Evolutionary conservation across 2,113 vertebrate species (phyloP).

Genomic region (Hyla sarda): DNA sequence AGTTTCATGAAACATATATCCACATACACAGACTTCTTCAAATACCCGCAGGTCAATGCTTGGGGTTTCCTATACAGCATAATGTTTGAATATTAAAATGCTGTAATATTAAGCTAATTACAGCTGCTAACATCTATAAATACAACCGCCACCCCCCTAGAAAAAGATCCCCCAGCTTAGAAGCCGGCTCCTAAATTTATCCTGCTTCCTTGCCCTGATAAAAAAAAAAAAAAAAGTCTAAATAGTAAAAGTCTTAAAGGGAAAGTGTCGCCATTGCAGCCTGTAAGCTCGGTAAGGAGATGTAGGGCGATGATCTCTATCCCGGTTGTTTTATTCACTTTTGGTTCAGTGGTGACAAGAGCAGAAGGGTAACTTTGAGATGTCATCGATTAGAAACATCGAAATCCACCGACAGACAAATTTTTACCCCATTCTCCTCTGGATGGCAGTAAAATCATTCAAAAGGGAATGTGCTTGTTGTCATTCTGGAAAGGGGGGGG

Average conservation of each 20-base stretch:
- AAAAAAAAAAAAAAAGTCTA: background rate
- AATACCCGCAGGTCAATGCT: conserved; percentile 46
- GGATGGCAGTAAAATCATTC: conserved; percentile 51
- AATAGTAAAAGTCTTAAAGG: background rate
- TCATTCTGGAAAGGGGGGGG: background rate
- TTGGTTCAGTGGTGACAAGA: background rate
- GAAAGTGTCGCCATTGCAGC: background rate
- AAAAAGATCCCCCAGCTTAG: background rate
- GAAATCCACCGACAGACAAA: background rate
- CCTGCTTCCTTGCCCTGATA: background rate
- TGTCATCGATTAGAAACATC: no score
- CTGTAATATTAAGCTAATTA: conserved; percentile 34
- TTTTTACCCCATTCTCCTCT: conserved; percentile 25
- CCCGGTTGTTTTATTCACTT: background rate
- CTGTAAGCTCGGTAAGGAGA: background rate
- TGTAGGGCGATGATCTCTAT: background rate
- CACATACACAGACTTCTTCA: conserved; percentile 48
- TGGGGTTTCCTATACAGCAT: conserved; percentile 36
- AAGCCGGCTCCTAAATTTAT: conserved; percentile 18
- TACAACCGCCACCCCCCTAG: background rate
- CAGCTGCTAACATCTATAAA: conserved; percentile 44
- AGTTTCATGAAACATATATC: conserved; percentile 57
- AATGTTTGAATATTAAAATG: conserved; percentile 44
- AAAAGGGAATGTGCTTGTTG: background rate
- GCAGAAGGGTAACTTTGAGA: no score